Evolutionary conservation across 2,113 vertebrate species (phyloP).

Genomic region (Oryzias javanicus): DNA sequence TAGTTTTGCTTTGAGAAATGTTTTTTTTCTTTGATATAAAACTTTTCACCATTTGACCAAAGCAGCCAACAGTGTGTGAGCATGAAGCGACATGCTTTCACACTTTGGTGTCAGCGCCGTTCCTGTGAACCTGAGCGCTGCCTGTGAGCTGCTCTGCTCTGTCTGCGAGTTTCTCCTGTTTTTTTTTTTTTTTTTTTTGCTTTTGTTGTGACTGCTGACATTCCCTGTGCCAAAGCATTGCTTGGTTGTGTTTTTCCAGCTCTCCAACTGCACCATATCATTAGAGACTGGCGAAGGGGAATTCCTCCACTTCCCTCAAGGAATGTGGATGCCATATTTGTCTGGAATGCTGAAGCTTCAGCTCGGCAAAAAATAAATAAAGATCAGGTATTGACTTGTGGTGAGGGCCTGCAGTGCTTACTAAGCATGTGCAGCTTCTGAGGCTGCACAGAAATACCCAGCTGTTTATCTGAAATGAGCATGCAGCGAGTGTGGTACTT

Average conservation of each 20-base stretch:
- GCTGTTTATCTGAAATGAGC: conserved; percentile 22
- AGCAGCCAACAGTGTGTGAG: too few species aligned
- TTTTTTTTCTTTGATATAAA: too few species aligned
- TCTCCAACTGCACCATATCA: conserved; percentile 46
- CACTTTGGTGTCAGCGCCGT: neutral
- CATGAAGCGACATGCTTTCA: too few species aligned
- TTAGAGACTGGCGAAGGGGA: conserved; percentile 52
- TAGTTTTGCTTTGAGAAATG: too few species aligned
- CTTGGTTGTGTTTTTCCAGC: conserved; percentile 30
- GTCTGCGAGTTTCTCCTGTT: conserved; percentile 25
- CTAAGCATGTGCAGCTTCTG: conserved; percentile 13
- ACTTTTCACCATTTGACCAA: too few species aligned
- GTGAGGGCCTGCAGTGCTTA: neutral
- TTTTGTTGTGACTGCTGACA: conserved; percentile 27
- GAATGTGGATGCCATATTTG: conserved; percentile 52
- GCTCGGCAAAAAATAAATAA: conserved; percentile 27
- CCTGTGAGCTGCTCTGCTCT: conserved; percentile 6
- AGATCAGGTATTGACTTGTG: conserved; percentile 7
- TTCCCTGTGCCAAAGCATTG: conserved; percentile 26
- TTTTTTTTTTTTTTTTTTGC: conserved; percentile 27
- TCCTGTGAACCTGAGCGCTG: conserved; percentile 23
- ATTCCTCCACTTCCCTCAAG: conserved; percentile 52
- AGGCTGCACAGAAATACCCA: conserved; percentile 11
- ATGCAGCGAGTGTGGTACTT: conserved; percentile 4
- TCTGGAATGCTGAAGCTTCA: conserved; percentile 54